A percentile compares a stretch with the other conserved stretches of the same genome.
phyloP scores from a whole-genome alignment of 2,113 vertebrate species.

The Pleuronectes platessa region DNA sequence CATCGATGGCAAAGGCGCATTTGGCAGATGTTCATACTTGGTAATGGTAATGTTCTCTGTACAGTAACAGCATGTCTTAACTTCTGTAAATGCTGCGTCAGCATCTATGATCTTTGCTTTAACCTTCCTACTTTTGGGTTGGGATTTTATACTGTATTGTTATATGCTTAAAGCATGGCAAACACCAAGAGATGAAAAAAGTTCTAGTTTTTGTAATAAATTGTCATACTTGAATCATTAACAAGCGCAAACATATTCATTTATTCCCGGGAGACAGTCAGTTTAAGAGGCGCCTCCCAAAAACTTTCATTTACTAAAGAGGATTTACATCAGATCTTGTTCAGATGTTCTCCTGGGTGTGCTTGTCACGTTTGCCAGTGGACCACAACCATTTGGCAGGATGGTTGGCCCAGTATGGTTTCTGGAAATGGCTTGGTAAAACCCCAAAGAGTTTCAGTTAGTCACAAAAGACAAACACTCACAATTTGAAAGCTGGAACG shows the following conservation, averaged over 20 bases:
- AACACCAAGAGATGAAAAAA: constrained; percentile 79
- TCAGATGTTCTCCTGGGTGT: not conserved
- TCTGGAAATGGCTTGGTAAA: not conserved
- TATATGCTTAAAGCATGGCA: constrained; percentile 86
- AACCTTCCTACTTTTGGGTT: constrained; percentile 77
- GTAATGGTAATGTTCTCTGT: constrained; percentile 78
- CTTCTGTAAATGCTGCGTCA: constrained; percentile 80
- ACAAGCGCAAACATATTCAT: constrained; percentile 31
- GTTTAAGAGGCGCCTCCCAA: not conserved
- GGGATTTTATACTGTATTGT: constrained; percentile 85
- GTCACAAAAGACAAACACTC: not conserved
- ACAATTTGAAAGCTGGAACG: not conserved
- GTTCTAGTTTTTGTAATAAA: constrained; percentile 88
- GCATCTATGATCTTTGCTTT: constrained; percentile 82
- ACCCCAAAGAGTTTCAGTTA: not conserved
- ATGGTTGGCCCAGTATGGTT: not conserved
- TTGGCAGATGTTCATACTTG: constrained; percentile 78
- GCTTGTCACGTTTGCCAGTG: too few relatives aligned
- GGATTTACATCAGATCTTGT: not conserved
- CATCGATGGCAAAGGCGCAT: constrained; percentile 63
- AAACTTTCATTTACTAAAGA: too few relatives aligned
- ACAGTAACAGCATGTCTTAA: constrained; percentile 85
- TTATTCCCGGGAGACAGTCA: constrained; percentile 17
- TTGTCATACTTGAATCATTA: constrained; percentile 83
- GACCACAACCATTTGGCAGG: too few relatives aligned